Percentiles rank a stretch among this genome's conserved stretches.
Evolutionary conservation across 1,140 invertebrate genomes (phyloP).

Genomic region (Asbolus verrucosus): DNA sequence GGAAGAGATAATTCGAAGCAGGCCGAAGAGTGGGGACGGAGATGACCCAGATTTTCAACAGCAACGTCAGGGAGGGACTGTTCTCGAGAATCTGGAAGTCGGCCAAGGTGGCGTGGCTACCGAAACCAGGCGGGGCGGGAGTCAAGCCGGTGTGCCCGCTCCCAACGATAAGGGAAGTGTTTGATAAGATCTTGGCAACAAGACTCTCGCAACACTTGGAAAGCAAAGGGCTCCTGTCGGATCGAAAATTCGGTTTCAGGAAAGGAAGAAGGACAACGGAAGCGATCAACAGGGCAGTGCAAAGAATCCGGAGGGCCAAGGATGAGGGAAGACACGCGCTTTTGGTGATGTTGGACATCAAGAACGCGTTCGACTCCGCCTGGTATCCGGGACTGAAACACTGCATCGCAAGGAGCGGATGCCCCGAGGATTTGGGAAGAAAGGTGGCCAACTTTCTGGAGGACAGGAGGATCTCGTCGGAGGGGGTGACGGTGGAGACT

Average conservation of each 20-base stretch:
- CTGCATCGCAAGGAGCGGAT: not conserved
- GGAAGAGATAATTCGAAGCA: not conserved
- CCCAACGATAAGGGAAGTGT: too few species aligned
- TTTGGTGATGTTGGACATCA: slow-evolving; percentile 22
- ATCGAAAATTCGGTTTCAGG: slow-evolving; percentile 45
- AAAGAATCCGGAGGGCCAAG: slow-evolving; percentile 1
- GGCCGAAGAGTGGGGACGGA: too few species aligned
- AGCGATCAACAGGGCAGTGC: slow-evolving; percentile 16
- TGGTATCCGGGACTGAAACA: slow-evolving; percentile 11
- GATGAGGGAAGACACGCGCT: slow-evolving; percentile 10
- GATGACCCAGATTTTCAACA: too few species aligned
- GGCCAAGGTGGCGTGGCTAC: too few species aligned
- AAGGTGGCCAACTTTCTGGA: not conserved
- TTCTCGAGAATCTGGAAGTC: too few species aligned
- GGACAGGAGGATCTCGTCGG: slow-evolving; percentile 8
- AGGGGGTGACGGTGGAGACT: slow-evolving; percentile 8
- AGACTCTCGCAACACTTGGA: too few species aligned
- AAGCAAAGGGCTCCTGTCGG: too few species aligned
- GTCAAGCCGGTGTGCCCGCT: too few species aligned
- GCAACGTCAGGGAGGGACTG: too few species aligned
- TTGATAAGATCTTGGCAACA: too few species aligned
- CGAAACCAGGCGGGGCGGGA: too few species aligned
- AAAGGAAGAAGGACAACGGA: slow-evolving; percentile 23
- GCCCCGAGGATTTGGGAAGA: slow-evolving; percentile 10
- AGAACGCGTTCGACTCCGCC: slow-evolving; percentile 22